Evolutionary conservation across 1,140 invertebrate genomes (phyloP).

Genomic region (Zaprionus tsacasi): DNA sequence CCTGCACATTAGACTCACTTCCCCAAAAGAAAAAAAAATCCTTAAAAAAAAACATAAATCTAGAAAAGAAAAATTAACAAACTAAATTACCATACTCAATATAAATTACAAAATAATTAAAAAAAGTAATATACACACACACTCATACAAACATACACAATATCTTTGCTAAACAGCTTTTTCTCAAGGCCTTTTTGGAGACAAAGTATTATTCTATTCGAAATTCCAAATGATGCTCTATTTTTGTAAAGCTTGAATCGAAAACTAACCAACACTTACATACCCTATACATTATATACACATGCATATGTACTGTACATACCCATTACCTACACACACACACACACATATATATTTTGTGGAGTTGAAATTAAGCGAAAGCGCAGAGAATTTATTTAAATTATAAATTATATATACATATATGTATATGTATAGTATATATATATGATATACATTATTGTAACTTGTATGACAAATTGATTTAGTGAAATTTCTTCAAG

Average conservation of each 20-base stretch:
- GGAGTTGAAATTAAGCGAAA: conserved; percentile 16
- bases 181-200: conserved; percentile 2
- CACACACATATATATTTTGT: conserved; percentile 12
- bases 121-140: neutral
- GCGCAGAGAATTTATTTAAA: conserved; percentile 65
- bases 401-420: conserved; percentile 21
- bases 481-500: conserved; percentile 75
- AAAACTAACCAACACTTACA: conserved; percentile 9
- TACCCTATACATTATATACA: conserved; percentile 15
- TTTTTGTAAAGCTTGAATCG: conserved; percentile 69
- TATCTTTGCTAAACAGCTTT: conserved; percentile 3
- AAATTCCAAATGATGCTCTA: conserved; percentile 56
- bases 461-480: conserved; percentile 33
- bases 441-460: conserved; percentile 22
- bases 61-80: conserved; percentile 16
- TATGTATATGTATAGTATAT: neutral
- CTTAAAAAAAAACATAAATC: neutral
- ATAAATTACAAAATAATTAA: conserved; percentile 5
- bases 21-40: conserved; percentile 15
- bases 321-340: conserved; percentile 11
- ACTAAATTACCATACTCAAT: conserved; percentile 20
- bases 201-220: conserved; percentile 30
- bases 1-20: conserved; percentile 31
- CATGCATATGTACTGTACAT: conserved; percentile 14
- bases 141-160: neutral